Evolutionary conservation across 2,888 invertebrate genomes (phyloP), one percentile per base, ranked within the genome.

Genomic region (Nemotelus pantherinus): DNA sequence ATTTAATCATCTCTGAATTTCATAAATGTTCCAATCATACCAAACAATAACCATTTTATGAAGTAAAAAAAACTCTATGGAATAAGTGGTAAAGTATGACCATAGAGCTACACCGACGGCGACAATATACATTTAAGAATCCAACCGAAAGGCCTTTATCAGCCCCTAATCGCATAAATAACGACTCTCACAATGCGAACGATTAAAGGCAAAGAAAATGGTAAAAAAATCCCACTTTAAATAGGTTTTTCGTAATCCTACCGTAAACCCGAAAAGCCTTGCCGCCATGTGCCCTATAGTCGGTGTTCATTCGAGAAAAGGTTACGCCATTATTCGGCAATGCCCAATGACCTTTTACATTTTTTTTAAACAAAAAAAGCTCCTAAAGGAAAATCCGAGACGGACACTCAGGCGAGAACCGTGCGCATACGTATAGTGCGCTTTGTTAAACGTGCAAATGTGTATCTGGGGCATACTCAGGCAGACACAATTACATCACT

Each of bases 271-370:
- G 55, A 55, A 70, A 70, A 70, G 70, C 53, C 70, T 47, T 55
- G 43, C 39, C 25, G 25, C 25, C 47, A 55, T 47, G 55, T 70
- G 70, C 53, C 43, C 70, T 55, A 70, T 43, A 39, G 70, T 70
- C 55, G 41, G 9, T 70, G 55, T n/a, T 53, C 55, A 58, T 58
- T 47, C 45, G 41, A 47, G 45, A 58, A 72, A 72, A 72, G 72
- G 72, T 72, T 60, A 72, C 58, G 53, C 70, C 70, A 70, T 70
- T 70, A 60, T 72, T 74, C 63, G 74, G 74, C 63, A 74, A 63
- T 74, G 74, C 74, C 63, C 74, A 74, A 74, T 60, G 74, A 74
- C 74, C 74, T 74, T 74, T 74, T 74, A 63, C 45, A 74, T 74
- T 60, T 74, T 74, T 74, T 25, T 25, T 25, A 25, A 25, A 25